These are phyloP conservation scores for Galaxias olidus DNA, from an alignment of 2,797 vertebrate species.

Conservation along the genomic window DNA sequence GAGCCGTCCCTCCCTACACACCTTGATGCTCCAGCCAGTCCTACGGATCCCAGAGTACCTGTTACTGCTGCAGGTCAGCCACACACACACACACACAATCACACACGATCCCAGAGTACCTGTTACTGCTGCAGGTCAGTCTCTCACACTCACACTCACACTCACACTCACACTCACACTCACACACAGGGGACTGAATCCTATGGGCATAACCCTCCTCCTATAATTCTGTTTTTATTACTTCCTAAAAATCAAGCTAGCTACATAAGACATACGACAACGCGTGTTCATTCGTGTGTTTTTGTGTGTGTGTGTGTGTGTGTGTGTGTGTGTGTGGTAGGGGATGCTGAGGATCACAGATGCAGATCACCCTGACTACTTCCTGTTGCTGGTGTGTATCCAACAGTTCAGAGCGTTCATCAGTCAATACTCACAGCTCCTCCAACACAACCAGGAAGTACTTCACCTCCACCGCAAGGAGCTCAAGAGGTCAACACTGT, in stretches of 20 bases:
- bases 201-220: too few species aligned
- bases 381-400: constrained; percentile 91
- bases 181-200: too few species aligned
- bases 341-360: constrained; percentile 90
- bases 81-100: neutral
- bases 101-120: constrained; percentile 85
- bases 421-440: constrained; percentile 88
- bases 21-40: constrained; percentile 93
- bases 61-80: constrained; percentile 86
- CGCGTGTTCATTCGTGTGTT: constrained; percentile 8
- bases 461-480: constrained; percentile 90
- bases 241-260: too few species aligned
- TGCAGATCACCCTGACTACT: constrained; percentile 94
- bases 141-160: neutral
- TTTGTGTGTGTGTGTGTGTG: constrained; percentile 30
- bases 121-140: constrained; percentile 88
- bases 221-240: too few species aligned
- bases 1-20: constrained; percentile 87
- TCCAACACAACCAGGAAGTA: constrained; percentile 92
- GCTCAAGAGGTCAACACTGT: constrained; percentile 83
- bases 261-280: too few species aligned
- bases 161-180: neutral
- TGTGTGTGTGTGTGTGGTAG: constrained; percentile 59
- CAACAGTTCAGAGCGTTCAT: constrained; percentile 92
- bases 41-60: constrained; percentile 95